Conservation (phyloP, 2,888 invertebrate genomes). For the Bembecia ichneumoniformis region DNA sequence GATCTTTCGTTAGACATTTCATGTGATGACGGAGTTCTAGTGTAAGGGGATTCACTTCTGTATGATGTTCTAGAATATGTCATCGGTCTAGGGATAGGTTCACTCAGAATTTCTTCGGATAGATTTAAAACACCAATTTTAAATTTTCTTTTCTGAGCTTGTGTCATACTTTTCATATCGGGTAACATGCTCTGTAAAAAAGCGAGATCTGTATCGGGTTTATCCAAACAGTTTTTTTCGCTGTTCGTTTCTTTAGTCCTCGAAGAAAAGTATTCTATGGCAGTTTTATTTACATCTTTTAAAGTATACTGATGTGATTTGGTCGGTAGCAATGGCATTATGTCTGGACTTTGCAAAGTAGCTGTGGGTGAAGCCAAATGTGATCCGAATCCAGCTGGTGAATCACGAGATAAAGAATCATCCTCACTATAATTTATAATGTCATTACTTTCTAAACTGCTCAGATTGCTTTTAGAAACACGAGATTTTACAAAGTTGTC, state of each 20-base stretch:
- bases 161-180: conserved; percentile 1
- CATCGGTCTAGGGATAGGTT: not conserved
- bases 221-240: not conserved
- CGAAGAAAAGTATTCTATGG: not conserved
- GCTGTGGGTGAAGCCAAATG: not conserved
- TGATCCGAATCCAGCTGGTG: not conserved
- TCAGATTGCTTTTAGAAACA: not conserved
- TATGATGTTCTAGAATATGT: not conserved
- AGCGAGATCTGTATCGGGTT: not conserved
- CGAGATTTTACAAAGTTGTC: not conserved
- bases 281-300: not conserved
- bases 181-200: conserved; percentile 1
- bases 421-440: too few relatives aligned
- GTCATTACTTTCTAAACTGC: too few relatives aligned
- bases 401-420: not conserved
- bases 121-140: conserved; percentile 1
- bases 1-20: too few relatives aligned
- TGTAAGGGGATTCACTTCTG: not conserved
- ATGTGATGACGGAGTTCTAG: too few relatives aligned
- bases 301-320: too few relatives aligned
- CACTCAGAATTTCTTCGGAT: not conserved
- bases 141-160: not conserved
- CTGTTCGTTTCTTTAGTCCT: not conserved
- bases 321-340: too few relatives aligned
- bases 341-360: too few relatives aligned